Evolutionary conservation across 1,140 invertebrate genomes (phyloP), one percentile per base, ranked within the genome.

Genomic region (Riptortus pedestris): DNA sequence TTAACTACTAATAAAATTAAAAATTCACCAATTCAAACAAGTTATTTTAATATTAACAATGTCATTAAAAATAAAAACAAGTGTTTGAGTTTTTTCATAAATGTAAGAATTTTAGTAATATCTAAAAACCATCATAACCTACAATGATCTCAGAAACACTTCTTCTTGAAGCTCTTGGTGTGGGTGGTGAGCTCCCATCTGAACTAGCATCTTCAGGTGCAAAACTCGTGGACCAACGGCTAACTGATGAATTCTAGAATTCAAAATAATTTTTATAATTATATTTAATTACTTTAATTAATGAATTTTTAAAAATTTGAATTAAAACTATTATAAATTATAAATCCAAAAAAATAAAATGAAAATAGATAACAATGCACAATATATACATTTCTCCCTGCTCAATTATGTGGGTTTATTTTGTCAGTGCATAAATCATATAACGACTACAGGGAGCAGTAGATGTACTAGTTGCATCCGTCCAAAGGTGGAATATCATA

Each of bases 201-300:
- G 61, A 63, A 52, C 61, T 63, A 5, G 26, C 47, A 43, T 48
- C 38, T 27, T 63, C 55, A 63, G 27, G 20, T 38, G 61, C 22
- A 60, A 67, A 12, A 31, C 24, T 60, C 57, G 66, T 47, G 20
- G 27, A 65, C 47, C 43, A 65, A 27, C 55, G 64, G 18, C 29
- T n/a, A 59, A 27, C 18, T n/a, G 47, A 31, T 5, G 45, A 47
- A 47, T 47, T 47, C 45, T 47, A 47, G 18, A 22, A 29, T 20
- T 1, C 18, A n/a, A 47, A 47, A 47, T 9, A 47, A 47, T 20
- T 38, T 9, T 9, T 38, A 3, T 20, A 5, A 57, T 14, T 58
- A 58, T 7, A 18, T n/a, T 4, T 7, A 27, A 28, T 33, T 59
- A 28, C 20, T 26, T 18, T 18, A 27, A 14, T 57, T 26, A 57